Evolutionary conservation across 2,888 invertebrate genomes (phyloP).

Genomic region (Ligdia adustata): DNA sequence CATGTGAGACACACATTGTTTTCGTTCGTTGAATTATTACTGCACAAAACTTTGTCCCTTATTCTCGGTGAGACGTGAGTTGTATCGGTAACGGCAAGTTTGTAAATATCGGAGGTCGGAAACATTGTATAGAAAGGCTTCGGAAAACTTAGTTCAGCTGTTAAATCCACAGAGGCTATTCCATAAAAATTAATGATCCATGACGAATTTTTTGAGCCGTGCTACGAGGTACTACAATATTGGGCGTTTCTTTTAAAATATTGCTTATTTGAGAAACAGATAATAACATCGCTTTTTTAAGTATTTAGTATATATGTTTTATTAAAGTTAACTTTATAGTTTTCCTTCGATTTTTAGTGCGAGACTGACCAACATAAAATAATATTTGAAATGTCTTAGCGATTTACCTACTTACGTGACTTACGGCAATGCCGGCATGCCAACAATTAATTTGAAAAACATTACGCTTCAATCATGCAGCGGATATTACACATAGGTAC

Average conservation of each 20-base stretch:
- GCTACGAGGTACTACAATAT: conserved; percentile 25
- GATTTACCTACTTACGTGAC: too few species aligned
- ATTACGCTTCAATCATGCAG: too few species aligned
- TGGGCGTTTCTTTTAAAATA: conserved; percentile 24
- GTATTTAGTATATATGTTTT: too few species aligned
- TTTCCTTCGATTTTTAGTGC: too few species aligned
- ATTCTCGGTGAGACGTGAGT: conserved; percentile 42
- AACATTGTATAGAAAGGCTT: conserved; percentile 29
- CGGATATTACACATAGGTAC: too few species aligned
- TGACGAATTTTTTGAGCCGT: conserved; percentile 37
- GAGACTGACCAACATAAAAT: too few species aligned
- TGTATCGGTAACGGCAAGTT: conserved; percentile 35
- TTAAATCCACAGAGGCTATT: conserved; percentile 35
- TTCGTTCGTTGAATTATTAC: conserved; percentile 53
- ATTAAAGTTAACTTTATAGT: too few species aligned
- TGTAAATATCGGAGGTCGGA: conserved; percentile 31
- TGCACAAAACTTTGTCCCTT: conserved; percentile 44
- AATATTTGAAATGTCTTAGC: too few species aligned
- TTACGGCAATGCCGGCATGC: too few species aligned
- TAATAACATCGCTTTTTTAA: too few species aligned
- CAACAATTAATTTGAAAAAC: too few species aligned
- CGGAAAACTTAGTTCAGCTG: conserved; percentile 38
- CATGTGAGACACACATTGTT: conserved; percentile 46
- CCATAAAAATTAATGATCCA: conserved; percentile 42
- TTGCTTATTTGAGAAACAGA: conserved; percentile 17